These are phyloP conservation scores for Zygogramma bicolorata DNA, from an alignment of 2,888 invertebrate species.

Conservation along the genomic window DNA sequence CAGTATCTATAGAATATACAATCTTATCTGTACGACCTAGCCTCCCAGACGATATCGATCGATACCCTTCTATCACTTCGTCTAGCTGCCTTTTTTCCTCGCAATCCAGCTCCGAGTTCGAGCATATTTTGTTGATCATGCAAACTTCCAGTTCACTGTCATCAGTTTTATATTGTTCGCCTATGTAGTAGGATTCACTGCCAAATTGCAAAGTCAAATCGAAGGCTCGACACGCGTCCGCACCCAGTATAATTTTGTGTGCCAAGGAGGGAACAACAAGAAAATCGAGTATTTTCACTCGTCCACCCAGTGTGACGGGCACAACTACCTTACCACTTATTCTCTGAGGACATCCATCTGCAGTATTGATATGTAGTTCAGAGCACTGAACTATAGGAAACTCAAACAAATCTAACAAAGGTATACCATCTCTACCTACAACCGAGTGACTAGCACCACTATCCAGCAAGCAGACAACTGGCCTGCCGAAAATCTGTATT, in stretches of 20 bases:
- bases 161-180: background rate
- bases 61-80: background rate
- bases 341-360: background rate
- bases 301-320: too few species aligned
- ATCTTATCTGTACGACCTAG: background rate
- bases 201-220: background rate
- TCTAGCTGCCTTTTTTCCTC: background rate
- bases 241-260: background rate
- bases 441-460: background rate
- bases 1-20: background rate
- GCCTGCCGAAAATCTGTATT: background rate
- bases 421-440: background rate
- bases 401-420: background rate
- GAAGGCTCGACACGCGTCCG: background rate
- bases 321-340: too few species aligned
- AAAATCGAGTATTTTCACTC: too few species aligned
- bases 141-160: too few species aligned
- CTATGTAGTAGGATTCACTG: background rate
- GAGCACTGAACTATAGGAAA: background rate
- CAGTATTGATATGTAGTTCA: background rate
- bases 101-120: background rate
- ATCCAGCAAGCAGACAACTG: background rate
- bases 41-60: background rate
- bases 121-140: background rate
- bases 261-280: too few species aligned